A percentile compares a stretch with the other conserved stretches of the same genome.
Conservation (phyloP, 2,797 vertebrate genomes). For the Notolepis coatsorum region DNA sequence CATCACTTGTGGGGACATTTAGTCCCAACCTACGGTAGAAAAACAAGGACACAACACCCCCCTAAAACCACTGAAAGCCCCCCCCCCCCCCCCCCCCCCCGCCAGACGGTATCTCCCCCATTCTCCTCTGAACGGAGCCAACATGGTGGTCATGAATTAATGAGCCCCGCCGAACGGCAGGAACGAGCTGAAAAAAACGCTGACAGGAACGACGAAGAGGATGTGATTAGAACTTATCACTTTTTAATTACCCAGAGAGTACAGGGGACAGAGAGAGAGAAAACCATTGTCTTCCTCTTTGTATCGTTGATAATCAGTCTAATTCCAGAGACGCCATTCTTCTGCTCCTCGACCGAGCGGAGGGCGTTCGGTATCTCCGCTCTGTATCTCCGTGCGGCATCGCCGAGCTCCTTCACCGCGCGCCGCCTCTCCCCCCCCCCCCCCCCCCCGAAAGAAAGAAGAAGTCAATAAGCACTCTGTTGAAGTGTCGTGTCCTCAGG, state of each 20-base stretch:
- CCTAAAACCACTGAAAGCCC: neutral
- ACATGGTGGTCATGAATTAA: constrained; percentile 28
- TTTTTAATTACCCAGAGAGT: constrained; percentile 59
- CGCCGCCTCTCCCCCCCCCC: no score
- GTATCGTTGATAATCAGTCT: constrained; percentile 48
- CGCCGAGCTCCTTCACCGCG: no score
- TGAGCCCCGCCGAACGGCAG: constrained; percentile 7
- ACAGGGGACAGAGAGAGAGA: constrained; percentile 16
- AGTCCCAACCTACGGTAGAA: no score
- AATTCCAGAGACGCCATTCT: no score
- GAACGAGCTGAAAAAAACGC: constrained; percentile 35
- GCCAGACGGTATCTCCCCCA: constrained; percentile 21
- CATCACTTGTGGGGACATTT: no score
- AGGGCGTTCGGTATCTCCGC: no score
- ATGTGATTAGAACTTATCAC: constrained; percentile 59
- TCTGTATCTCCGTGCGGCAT: no score
- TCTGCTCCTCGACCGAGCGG: no score
- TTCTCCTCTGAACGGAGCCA: constrained; percentile 39
- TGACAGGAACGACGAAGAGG: constrained; percentile 56
- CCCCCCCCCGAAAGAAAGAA: no score
- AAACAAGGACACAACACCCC: neutral
- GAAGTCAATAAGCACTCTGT: no score
- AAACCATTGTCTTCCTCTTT: constrained; percentile 25
- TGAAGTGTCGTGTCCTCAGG: no score
- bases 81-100: constrained; percentile 1